phyloP scores from a whole-genome alignment of 2,888 invertebrate genomes.

The Crepidodera aurea region DNA sequence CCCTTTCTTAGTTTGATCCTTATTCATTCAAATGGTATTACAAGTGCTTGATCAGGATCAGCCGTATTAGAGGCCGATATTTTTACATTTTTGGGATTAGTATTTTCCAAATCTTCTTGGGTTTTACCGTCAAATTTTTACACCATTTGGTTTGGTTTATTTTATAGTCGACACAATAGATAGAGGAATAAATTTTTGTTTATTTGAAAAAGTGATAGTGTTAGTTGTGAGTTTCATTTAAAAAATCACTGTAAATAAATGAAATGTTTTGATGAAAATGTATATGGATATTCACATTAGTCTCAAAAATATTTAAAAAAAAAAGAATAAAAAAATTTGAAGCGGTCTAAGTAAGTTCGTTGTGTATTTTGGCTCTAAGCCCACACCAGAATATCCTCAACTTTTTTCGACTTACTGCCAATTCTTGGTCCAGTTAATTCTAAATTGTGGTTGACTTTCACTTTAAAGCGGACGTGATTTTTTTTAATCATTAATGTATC shows the following conservation, averaged over 20 bases:
- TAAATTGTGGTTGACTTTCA: background rate
- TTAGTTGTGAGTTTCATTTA: no score
- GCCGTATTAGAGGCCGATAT: background rate
- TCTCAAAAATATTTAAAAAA: no score
- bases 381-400: background rate
- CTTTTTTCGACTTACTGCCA: background rate
- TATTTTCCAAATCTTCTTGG: background rate
- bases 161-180: no score
- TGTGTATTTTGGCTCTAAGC: background rate
- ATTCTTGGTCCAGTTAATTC: background rate
- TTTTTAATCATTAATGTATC: no score
- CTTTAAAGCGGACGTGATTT: background rate
- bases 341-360: background rate
- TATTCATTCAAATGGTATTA: background rate
- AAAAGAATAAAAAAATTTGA: no score
- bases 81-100: background rate
- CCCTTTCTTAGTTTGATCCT: no score
- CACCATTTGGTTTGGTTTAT: background rate
- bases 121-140: background rate
- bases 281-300: no score
- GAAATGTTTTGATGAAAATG: no score
- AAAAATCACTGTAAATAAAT: no score
- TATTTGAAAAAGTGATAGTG: no score
- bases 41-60: background rate
- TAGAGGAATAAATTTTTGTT: no score